Evolutionary conservation across 2,797 vertebrate species (phyloP).

Genomic region (Cichlasoma orientale): DNA sequence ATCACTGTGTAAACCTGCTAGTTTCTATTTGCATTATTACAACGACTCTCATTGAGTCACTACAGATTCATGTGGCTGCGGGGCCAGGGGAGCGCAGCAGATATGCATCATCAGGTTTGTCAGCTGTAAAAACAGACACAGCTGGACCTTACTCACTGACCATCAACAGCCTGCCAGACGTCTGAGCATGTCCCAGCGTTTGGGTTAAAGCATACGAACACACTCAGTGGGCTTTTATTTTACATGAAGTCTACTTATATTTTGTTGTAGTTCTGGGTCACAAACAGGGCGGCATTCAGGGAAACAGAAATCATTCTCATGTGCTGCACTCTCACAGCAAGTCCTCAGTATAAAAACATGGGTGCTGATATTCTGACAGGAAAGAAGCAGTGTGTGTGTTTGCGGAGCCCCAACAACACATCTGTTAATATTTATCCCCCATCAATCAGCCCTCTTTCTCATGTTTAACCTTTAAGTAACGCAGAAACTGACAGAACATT

Average conservation of each 20-base stretch:
- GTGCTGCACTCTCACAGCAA: background rate
- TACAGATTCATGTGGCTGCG: background rate
- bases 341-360: background rate
- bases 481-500: background rate
- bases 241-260: background rate
- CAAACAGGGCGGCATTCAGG: background rate
- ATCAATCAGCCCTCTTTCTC: background rate
- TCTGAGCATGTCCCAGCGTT: background rate
- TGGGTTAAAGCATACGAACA: background rate
- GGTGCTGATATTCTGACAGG: background rate
- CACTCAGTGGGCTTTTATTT: background rate
- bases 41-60: background rate
- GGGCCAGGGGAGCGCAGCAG: background rate
- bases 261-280: background rate
- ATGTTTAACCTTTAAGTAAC: background rate
- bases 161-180: background rate
- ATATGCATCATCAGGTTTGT: constrained; percentile 27
- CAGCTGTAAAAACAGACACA: constrained; percentile 16
- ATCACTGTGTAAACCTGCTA: background rate
- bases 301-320: background rate
- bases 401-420: background rate
- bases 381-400: background rate
- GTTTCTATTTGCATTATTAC: background rate
- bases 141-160: constrained; percentile 14
- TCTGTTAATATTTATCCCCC: constrained; percentile 7